Evolutionary conservation across 2,113 vertebrate species (phyloP).

Genomic region (Numida meleagris): DNA sequence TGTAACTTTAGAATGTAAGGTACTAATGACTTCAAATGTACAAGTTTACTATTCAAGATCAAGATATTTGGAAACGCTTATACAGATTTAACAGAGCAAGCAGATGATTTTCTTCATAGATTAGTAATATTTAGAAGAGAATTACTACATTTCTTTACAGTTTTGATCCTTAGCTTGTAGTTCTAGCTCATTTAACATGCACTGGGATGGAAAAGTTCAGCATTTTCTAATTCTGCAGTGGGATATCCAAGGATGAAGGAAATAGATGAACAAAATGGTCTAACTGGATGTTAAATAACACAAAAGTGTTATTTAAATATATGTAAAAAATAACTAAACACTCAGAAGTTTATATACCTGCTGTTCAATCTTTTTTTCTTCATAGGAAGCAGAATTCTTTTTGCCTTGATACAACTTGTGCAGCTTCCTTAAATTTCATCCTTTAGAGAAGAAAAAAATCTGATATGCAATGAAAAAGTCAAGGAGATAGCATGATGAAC

Average conservation of each 20-base stretch:
- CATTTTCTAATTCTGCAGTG: not conserved
- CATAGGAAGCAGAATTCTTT: not conserved
- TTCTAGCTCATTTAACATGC: not conserved
- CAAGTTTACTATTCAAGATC: not conserved
- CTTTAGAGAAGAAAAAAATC: not conserved
- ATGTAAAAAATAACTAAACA: not conserved
- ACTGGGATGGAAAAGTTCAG: not conserved
- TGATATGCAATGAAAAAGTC: not conserved
- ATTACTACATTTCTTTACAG: not conserved
- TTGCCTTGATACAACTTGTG: slow-evolving; percentile 10
- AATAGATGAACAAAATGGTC: not conserved
- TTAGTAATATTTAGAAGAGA: not conserved
- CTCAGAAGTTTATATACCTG: not conserved
- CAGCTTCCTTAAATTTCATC: slow-evolving; percentile 7
- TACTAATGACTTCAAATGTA: slow-evolving; percentile 4
- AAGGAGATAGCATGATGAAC: slow-evolving; percentile 42
- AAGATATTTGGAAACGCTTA: not conserved
- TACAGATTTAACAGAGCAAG: not conserved
- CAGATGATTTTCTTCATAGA: not conserved
- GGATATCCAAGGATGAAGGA: not conserved
- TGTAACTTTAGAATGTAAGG: not conserved
- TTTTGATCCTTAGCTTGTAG: not conserved
- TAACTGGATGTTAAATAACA: not conserved
- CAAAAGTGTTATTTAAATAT: not conserved
- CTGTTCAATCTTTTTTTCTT: not conserved